Base-by-base conservation (phyloP, 1,140 invertebrate genomes). In the Zaprionus gabonicus region DNA sequence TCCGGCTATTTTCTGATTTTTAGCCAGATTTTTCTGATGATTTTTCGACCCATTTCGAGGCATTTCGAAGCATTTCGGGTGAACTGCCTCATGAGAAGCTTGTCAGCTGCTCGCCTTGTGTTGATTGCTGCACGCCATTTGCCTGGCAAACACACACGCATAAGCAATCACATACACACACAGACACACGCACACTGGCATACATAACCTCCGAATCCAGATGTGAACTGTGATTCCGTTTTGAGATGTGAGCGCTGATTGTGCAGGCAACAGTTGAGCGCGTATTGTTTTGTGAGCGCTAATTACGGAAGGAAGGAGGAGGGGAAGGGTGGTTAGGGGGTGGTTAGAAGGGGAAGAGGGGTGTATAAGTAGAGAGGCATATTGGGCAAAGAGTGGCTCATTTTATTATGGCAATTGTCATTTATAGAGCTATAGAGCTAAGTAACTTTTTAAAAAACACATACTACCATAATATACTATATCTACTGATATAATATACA, bases 61-160 rank as follows among this genome's bases (percentile, higher is more conserved):
- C 15, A 44, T 44, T 41, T 46, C 41, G n/a, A 44, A 9, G 6
- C 15, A 44, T 44, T 41, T 41, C 38, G 38, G n/a, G 15, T 15
- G 15, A n/a, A n/a, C 28, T 41, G 55, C 17, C 46, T 68, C 81
- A 74, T 88, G 84, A 79, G 84, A 88, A 81, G 68, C 69, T 78
- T 63, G 81, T 62, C 84, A 88, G 83, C 83, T 87, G 84, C 38
- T 62, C 71, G 62, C 64, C 56, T 78, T 58, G 62, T 66, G 66
- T 81, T 87, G 85, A 84, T 87, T 88, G 76, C 71, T 56, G 65
- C 55, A 58, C 68, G 69, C 80, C 80, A 79, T 77, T 82, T 87
- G 82, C 70, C 72, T 53, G 53, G n/a, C 6, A 44, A 2, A 46
- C 41, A 25, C 46, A 59, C 53, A 67, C 51, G 2, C 31, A 31